Conservation (phyloP, 2,888 invertebrate species). For the Pecten maximus region DNA sequence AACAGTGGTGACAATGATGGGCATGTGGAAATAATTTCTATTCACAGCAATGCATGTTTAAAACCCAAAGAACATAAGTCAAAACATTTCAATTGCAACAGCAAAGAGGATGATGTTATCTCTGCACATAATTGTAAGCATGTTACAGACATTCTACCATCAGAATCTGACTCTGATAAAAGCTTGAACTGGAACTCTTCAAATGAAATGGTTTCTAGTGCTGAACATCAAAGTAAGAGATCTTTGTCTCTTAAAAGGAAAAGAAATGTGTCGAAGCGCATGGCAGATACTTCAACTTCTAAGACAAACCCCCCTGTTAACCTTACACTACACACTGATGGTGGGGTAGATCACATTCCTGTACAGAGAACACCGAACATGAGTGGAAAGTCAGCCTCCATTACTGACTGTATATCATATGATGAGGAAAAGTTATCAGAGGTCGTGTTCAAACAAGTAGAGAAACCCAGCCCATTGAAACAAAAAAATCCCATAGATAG, state of each 20-base stretch:
- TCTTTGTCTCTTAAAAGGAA: not conserved
- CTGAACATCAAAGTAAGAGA: not conserved
- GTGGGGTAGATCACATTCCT: not conserved
- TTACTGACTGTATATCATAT: not conserved
- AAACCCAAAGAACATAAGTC: not conserved
- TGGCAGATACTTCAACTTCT: not conserved
- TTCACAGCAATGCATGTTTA: not conserved
- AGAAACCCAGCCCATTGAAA: not conserved
- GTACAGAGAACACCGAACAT: not conserved
- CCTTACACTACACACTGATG: not conserved
- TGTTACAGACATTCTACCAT: not conserved
- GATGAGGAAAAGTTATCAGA: not conserved
- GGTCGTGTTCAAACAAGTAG: not conserved
- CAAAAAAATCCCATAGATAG: not conserved
- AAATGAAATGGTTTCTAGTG: not conserved
- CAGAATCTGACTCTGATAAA: not conserved
- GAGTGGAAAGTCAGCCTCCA: not conserved
- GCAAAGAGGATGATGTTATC: not conserved
- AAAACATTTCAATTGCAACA: not conserved
- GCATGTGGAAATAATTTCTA: not conserved
- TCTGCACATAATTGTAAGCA: not conserved
- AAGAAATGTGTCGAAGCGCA: not conserved
- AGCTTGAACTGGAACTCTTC: not conserved
- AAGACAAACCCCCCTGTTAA: not conserved
- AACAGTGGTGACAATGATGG: not conserved